Percentiles rank a stretch among this genome's conserved stretches.
phyloP scores from a whole-genome alignment of 1,140 invertebrate genomes.

The Tetramorium parvispinum region DNA sequence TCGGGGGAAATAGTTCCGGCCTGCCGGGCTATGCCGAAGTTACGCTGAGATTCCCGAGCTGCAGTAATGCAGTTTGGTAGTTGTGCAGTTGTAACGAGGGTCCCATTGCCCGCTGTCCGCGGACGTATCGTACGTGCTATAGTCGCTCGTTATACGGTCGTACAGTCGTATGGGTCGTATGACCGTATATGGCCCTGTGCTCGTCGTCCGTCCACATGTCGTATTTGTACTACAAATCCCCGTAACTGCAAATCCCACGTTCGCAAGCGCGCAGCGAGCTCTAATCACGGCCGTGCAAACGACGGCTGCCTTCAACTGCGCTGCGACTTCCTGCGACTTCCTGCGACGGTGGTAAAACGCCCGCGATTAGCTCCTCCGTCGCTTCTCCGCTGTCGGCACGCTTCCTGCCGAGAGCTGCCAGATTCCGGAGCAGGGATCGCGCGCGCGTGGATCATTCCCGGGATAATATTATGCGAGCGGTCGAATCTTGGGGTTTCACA shows the following conservation, averaged over 20 bases:
- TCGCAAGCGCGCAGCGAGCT: slow-evolving; percentile 46
- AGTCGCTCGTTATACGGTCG: slow-evolving; percentile 43
- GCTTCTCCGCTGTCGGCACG: background rate
- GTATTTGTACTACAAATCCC: slow-evolving; percentile 77
- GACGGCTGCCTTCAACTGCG: slow-evolving; percentile 33
- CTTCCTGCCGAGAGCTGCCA: background rate
- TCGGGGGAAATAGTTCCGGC: slow-evolving; percentile 53
- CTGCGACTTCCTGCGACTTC: slow-evolving; percentile 19
- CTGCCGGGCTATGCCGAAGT: slow-evolving; percentile 41
- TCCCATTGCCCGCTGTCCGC: slow-evolving; percentile 49
- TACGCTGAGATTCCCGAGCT: slow-evolving; percentile 66
- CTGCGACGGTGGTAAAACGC: slow-evolving; percentile 61
- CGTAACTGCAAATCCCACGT: slow-evolving; percentile 69
- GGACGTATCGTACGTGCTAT: slow-evolving; percentile 19
- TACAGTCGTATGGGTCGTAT: slow-evolving; percentile 36
- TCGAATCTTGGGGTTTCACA: background rate
- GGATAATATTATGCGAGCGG: slow-evolving; percentile 23
- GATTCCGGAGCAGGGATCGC: background rate
- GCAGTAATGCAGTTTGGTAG: slow-evolving; percentile 73
- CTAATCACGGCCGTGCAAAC: slow-evolving; percentile 67
- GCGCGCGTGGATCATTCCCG: background rate
- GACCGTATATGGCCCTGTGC: background rate
- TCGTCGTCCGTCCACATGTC: slow-evolving; percentile 68
- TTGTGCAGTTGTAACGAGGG: slow-evolving; percentile 74
- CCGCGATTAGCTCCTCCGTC: slow-evolving; percentile 63